Evolutionary conservation across 2,888 invertebrate genomes (phyloP), one percentile per base, ranked within the genome.

Genomic region (Prenolepis imparis): DNA sequence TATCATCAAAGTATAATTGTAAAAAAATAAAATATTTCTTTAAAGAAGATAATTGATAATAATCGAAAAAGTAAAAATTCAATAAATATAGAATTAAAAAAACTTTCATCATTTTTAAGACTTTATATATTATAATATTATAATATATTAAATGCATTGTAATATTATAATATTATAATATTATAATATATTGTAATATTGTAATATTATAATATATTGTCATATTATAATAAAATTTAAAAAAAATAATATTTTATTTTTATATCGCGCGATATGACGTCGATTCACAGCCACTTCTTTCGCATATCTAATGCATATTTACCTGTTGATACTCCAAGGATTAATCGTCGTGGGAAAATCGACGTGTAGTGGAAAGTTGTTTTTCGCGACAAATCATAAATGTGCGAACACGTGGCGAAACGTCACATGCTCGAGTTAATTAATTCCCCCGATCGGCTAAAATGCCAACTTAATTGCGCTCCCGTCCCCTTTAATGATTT

Each of bases 311-410:
- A 64, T 32, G 28, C 64, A n/a, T 57, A 28, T 63, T 66, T 68
- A 59, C 64, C 63, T 66, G 73, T 80, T 84, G 74, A 83, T 73
- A 63, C 52, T 41, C 82, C n/a, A 72, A 32, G 77, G 82, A 87
- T 86, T 87, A 89, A 89, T 81, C 68, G 80, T 85, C 89, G 89
- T 89, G 89, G 89, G 89, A 89, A 89, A 82, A 87, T 72, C 83
- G 78, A 32, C 59, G 70, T 77, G 63, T 86, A 73, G 83, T 84
- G 86, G 89, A 82, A 82, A 87, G 82, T 84, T 78, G 83, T 89
- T 87, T 75, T 68, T 61, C 80, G 77, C 82, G 86, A 87, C 84
- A 78, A 74, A 52, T n/a, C n/a, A 15, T 83, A 81, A 82, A 84
- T 74, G 80, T 44, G 72, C 68, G 82, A 67, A 28, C 77, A 67